Percentiles rank a stretch among this genome's conserved stretches.
These are phyloP conservation scores for Lucinisca nassula DNA, from an alignment of 2,888 invertebrate species.

Conservation along the genomic window DNA sequence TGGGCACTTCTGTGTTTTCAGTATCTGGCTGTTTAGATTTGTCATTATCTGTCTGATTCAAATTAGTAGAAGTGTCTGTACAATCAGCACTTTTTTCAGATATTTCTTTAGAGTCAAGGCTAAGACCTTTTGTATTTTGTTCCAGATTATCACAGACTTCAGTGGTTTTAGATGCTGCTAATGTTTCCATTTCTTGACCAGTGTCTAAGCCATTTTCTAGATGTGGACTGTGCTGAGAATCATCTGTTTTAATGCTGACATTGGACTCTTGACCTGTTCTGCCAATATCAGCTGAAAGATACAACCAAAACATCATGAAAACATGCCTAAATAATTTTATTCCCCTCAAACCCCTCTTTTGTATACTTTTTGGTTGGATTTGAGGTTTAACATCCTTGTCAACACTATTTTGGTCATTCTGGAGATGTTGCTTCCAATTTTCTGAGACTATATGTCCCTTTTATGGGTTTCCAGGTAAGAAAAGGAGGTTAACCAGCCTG, in stretches of 20 bases:
- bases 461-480: too few relatives aligned
- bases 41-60: neutral
- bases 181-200: neutral
- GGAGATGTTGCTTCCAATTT: too few relatives aligned
- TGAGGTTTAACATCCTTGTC: too few relatives aligned
- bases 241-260: neutral
- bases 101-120: neutral
- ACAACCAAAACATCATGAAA: too few relatives aligned
- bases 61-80: neutral
- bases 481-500: too few relatives aligned
- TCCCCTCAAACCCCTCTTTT: too few relatives aligned
- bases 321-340: too few relatives aligned
- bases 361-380: too few relatives aligned
- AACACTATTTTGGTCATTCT: too few relatives aligned
- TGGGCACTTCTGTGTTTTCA: neutral
- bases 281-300: neutral
- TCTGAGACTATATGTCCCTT: too few relatives aligned
- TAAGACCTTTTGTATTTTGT: neutral
- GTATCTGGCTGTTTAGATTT: neutral
- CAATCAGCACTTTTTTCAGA: neutral
- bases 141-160: neutral
- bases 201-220: neutral
- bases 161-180: neutral
- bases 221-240: neutral
- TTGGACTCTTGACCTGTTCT: neutral